Conservation (phyloP, 1,140 invertebrate genomes). For the Leptopilina clavipes region DNA sequence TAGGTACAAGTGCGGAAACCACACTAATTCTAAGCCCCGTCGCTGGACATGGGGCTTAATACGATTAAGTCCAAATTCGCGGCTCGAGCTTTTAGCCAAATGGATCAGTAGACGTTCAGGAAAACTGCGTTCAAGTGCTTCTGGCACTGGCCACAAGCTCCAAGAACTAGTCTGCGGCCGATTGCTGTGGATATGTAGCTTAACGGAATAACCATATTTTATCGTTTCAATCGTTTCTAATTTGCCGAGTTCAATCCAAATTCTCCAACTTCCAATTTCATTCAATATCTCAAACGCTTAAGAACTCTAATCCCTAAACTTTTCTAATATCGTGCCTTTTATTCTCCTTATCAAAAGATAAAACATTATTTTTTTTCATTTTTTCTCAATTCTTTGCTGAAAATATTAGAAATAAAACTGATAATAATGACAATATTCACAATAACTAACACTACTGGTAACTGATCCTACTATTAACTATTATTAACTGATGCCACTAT, state of each 20-base stretch:
- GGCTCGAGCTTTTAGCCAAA: conserved; percentile 60
- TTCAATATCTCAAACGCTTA: conserved; percentile 9
- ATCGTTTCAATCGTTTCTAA: conserved; percentile 14
- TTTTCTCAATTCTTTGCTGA: too few relatives aligned
- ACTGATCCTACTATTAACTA: too few relatives aligned
- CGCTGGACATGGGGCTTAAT: conserved; percentile 57
- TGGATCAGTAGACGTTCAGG: conserved; percentile 54
- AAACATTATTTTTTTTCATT: too few relatives aligned
- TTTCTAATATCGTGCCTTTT: not conserved
- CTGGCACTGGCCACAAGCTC: conserved; percentile 30
- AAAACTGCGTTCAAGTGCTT: conserved; percentile 48
- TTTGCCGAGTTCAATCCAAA: conserved; percentile 21
- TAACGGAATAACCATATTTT: conserved; percentile 13
- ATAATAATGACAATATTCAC: too few relatives aligned
- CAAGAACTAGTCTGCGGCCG: conserved; percentile 18
- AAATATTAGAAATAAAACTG: too few relatives aligned
- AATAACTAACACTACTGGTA: too few relatives aligned
- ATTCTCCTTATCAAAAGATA: too few relatives aligned
- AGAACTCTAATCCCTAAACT: not conserved
- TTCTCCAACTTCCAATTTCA: not conserved
- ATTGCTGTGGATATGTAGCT: conserved; percentile 22
- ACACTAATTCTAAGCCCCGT: conserved; percentile 57
- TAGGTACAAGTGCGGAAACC: conserved; percentile 57
- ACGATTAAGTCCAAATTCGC: conserved; percentile 58
- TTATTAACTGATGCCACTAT: too few relatives aligned